phyloP scores from a whole-genome alignment of 2,888 invertebrate species.

The Adelphocoris suturalis region DNA sequence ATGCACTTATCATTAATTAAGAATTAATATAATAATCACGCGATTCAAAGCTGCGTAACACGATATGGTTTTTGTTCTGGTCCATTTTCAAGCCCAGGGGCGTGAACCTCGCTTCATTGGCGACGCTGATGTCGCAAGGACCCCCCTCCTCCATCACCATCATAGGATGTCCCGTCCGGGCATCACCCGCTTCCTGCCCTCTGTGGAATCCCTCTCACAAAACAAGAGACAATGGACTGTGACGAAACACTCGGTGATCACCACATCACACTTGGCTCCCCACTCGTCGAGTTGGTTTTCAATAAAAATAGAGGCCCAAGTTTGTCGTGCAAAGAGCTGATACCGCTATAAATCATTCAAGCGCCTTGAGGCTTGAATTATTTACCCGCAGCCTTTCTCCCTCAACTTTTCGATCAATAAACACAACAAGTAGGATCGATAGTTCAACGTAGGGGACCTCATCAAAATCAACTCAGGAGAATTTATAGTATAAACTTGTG shows the following conservation, averaged over 20 bases:
- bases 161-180: not conserved
- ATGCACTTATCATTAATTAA: too few species aligned
- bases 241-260: slow-evolving; percentile 26
- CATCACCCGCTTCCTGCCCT: slow-evolving; percentile 40
- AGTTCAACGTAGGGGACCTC: not conserved
- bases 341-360: slow-evolving; percentile 9
- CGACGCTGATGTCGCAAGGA: slow-evolving; percentile 38
- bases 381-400: not conserved
- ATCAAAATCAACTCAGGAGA: too few species aligned
- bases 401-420: not conserved
- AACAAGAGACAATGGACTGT: slow-evolving; percentile 24
- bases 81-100: slow-evolving; percentile 11
- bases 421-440: not conserved
- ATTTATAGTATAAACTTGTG: too few species aligned
- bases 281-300: not conserved
- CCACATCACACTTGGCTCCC: not conserved
- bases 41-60: not conserved
- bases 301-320: not conserved
- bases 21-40: too few species aligned
- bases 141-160: not conserved
- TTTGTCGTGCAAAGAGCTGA: slow-evolving; percentile 11
- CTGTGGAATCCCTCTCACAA: not conserved
- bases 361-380: not conserved
- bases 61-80: slow-evolving; percentile 8
- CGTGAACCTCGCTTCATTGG: slow-evolving; percentile 28